Conservation (phyloP, 2,797 vertebrate species). For the Characodon lateralis region DNA sequence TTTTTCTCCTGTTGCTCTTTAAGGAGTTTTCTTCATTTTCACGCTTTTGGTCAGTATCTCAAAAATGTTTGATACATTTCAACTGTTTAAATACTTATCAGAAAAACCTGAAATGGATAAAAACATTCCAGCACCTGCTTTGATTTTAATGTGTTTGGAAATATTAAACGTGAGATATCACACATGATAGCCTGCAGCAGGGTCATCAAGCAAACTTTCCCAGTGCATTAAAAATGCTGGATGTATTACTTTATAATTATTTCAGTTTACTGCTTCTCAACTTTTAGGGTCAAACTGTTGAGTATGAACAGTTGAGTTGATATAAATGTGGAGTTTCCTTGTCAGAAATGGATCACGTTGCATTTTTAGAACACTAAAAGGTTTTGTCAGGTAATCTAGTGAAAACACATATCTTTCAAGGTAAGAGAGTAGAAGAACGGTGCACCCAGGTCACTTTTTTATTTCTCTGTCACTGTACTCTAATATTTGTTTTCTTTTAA, state of each 20-base stretch:
- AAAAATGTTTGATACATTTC: not conserved
- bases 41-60: constrained; percentile 40
- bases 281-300: not conserved
- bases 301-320: not conserved
- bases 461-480: not conserved
- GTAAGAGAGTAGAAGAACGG: not conserved
- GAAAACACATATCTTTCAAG: not conserved
- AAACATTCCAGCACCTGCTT: not conserved
- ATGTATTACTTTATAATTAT: not conserved
- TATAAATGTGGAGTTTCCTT: not conserved
- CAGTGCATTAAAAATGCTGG: not conserved
- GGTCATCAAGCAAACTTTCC: not conserved
- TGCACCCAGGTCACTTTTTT: not conserved
- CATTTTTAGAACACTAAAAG: not conserved
- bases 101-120: not conserved
- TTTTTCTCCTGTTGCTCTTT: constrained; percentile 49
- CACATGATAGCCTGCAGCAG: not conserved
- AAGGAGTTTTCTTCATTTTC: constrained; percentile 52
- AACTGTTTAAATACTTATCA: not conserved
- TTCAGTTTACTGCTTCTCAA: not conserved
- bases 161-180: not conserved
- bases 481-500: not conserved
- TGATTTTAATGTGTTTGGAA: not conserved
- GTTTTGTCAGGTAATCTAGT: constrained; percentile 1
- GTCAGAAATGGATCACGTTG: not conserved